Percentiles rank a stretch among this genome's conserved stretches.
Evolutionary conservation across 2,797 vertebrate species (phyloP).

Genomic region (Otus scops): DNA sequence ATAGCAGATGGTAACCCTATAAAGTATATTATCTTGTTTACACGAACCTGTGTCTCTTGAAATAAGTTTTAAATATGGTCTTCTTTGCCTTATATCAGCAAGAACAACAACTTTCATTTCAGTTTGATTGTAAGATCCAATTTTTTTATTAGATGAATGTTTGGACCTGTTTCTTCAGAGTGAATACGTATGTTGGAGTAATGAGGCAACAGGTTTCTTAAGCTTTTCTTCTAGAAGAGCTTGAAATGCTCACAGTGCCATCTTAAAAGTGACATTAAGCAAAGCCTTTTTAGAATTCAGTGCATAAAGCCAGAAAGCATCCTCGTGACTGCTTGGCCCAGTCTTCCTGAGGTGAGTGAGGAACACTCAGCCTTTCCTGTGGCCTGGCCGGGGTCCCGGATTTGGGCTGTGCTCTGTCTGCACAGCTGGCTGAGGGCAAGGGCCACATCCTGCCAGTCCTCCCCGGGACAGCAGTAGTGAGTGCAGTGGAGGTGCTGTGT

Average conservation of each 20-base stretch:
- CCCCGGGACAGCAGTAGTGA: accelerated
- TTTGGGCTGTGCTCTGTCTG: neutral
- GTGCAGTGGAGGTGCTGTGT: accelerated
- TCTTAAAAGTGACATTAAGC: neutral
- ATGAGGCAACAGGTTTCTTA: neutral
- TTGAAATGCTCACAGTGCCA: neutral
- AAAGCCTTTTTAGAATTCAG: neutral
- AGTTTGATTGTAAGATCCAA: conserved; percentile 2
- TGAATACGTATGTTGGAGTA: neutral
- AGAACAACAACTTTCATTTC: conserved; percentile 37
- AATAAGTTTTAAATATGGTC: conserved; percentile 54
- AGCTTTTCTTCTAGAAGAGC: neutral
- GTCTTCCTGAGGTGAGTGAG: neutral
- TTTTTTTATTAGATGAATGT: conserved; percentile 17
- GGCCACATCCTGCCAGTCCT: neutral
- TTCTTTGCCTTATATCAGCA: conserved; percentile 5
- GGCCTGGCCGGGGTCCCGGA: accelerated
- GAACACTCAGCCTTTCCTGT: accelerated
- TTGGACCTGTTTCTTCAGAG: neutral
- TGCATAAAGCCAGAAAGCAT: neutral
- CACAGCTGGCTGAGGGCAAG: accelerated
- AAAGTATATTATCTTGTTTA: conserved; percentile 73
- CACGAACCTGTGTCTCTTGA: conserved; percentile 41
- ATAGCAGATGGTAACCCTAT: conserved; percentile 85
- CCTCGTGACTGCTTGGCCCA: accelerated